Percentiles rank a stretch among this genome's conserved stretches.
Evolutionary conservation across 2,113 vertebrate species (phyloP).

Genomic region (Acanthisitta chloris): DNA sequence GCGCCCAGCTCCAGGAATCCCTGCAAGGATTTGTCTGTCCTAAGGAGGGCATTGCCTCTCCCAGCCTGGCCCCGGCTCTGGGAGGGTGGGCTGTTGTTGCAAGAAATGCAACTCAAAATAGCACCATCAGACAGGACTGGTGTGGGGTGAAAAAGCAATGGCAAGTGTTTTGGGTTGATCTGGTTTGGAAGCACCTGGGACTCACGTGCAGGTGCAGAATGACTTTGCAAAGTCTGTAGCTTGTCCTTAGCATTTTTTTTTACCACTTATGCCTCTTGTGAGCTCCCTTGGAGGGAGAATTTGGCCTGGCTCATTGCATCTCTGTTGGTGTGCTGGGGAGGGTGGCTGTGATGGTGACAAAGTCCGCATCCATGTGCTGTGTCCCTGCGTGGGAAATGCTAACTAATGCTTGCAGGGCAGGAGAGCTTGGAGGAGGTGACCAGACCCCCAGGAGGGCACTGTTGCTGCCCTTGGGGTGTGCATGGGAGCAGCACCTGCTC

Average conservation of each 20-base stretch:
- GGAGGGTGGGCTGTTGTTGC: background rate
- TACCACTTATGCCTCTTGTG: rapidly evolving
- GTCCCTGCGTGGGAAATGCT: background rate
- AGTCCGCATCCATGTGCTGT: background rate
- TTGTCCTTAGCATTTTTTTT: background rate
- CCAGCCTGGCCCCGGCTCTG: background rate
- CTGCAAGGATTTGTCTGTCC: background rate
- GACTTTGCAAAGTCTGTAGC: background rate
- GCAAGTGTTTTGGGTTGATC: background rate
- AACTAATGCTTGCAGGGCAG: background rate
- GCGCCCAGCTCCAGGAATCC: background rate
- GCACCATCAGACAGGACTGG: rapidly evolving
- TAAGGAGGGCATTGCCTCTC: background rate
- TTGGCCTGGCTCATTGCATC: background rate
- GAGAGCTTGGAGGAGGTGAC: background rate
- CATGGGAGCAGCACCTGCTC: background rate
- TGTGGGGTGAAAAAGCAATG: background rate
- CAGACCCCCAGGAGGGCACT: background rate
- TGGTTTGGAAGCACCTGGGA: background rate
- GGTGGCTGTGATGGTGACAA: background rate
- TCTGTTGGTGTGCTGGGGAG: background rate
- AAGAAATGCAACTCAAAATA: background rate
- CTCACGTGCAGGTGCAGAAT: rapidly evolving
- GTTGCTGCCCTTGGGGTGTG: background rate
- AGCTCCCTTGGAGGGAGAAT: background rate